These are phyloP conservation scores for Adelosebastes latens DNA, from an alignment of 2,797 vertebrate genomes.

Conservation along the genomic window DNA sequence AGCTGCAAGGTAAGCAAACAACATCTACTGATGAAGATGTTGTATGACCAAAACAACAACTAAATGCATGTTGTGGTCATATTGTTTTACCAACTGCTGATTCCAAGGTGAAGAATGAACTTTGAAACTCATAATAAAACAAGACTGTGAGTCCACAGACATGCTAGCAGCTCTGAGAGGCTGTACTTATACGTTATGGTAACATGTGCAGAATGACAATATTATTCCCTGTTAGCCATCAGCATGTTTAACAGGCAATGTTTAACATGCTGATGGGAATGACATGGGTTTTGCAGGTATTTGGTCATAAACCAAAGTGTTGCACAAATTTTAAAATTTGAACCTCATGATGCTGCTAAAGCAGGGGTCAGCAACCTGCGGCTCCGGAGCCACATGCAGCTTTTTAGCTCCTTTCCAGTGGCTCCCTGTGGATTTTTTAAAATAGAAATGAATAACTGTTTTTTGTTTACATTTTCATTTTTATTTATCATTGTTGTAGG, in stretches of 20 bases:
- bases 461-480: too few species aligned
- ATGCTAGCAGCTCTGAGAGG: neutral
- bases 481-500: too few species aligned
- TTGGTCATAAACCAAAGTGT: neutral
- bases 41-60: neutral
- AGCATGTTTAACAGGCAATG: neutral
- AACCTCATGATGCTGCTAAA: neutral
- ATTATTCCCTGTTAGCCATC: neutral
- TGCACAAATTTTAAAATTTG: neutral
- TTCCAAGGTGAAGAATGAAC: neutral
- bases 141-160: neutral
- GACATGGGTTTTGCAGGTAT: neutral
- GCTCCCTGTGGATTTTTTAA: rapidly evolving
- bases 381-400: rapidly evolving
- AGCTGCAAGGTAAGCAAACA: neutral
- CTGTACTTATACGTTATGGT: neutral
- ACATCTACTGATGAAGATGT: neutral
- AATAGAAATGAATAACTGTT: too few species aligned
- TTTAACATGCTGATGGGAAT: neutral
- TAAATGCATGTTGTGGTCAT: too few species aligned
- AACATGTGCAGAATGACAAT: neutral
- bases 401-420: rapidly evolving
- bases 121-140: neutral
- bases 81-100: neutral
- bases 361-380: too few species aligned